These are phyloP conservation scores for Coturnix japonica DNA, from an alignment of 2,113 vertebrate species.

Conservation along the genomic window DNA sequence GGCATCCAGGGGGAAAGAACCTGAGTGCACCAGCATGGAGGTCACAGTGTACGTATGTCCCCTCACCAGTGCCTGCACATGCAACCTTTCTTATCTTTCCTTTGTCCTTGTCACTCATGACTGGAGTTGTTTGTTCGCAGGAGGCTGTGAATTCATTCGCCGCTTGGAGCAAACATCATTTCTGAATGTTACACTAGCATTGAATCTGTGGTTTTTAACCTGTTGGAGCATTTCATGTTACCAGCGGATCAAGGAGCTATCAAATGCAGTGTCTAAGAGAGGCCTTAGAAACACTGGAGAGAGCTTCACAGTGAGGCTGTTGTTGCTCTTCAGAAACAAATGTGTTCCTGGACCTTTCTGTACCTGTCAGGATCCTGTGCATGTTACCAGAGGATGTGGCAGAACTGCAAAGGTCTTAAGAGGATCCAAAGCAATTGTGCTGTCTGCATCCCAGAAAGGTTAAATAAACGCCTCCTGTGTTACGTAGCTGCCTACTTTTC, in stretches of 20 bases:
- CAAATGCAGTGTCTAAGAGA: not conserved
- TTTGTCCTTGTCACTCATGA: not conserved
- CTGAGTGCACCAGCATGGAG: conserved; percentile 80
- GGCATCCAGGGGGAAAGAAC: conserved; percentile 76
- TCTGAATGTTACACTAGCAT: not conserved
- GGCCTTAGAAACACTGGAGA: not conserved
- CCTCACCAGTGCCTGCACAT: not conserved
- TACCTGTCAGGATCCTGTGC: not conserved
- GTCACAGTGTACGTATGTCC: conserved; percentile 85
- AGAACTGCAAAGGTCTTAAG: not conserved
- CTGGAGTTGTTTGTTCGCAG: not conserved
- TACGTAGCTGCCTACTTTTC: not conserved
- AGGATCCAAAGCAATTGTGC: not conserved
- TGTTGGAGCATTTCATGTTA: not conserved
- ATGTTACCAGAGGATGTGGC: not conserved
- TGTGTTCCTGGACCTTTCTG: not conserved
- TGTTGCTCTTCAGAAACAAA: not conserved
- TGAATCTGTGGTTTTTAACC: not conserved
- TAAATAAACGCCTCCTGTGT: not conserved
- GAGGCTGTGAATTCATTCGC: not conserved
- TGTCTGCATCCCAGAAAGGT: not conserved
- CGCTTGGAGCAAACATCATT: not conserved
- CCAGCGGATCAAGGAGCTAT: not conserved
- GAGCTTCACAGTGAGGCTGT: not conserved
- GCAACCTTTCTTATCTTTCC: not conserved